phyloP scores from a whole-genome alignment of 2,113 vertebrate genomes.

The Typhlomys cinereus region DNA sequence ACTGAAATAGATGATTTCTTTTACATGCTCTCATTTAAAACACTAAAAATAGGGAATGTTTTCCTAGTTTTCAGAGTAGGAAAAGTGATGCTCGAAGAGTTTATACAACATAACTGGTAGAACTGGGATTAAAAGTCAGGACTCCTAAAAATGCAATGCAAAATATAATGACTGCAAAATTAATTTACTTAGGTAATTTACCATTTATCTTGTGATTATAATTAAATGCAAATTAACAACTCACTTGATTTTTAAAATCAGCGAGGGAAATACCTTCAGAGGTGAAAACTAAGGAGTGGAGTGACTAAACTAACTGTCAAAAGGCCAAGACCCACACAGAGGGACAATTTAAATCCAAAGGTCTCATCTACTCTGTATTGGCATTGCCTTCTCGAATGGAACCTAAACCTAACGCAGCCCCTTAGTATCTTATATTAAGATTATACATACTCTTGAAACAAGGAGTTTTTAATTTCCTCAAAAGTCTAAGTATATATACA shows the following conservation, averaged over 20 bases:
- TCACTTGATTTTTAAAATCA: constrained; percentile 46
- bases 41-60: background rate
- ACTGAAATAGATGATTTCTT: background rate
- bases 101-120: background rate
- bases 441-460: background rate
- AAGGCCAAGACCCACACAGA: background rate
- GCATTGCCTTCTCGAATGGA: background rate
- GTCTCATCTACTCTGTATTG: background rate
- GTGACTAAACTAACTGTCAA: background rate
- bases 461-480: constrained; percentile 27
- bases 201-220: background rate
- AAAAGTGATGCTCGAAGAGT: background rate
- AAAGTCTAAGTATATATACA: background rate
- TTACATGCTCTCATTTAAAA: constrained; percentile 11
- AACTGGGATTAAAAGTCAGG: background rate
- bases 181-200: constrained; percentile 26
- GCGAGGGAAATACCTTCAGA: background rate
- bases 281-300: background rate
- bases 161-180: background rate
- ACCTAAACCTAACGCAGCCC: background rate
- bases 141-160: constrained; percentile 38
- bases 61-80: background rate
- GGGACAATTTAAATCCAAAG: background rate
- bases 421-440: constrained; percentile 30
- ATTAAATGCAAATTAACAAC: constrained; percentile 44